Conservation (phyloP, 2,888 invertebrate species). For the Tuberolachnus salignus region DNA sequence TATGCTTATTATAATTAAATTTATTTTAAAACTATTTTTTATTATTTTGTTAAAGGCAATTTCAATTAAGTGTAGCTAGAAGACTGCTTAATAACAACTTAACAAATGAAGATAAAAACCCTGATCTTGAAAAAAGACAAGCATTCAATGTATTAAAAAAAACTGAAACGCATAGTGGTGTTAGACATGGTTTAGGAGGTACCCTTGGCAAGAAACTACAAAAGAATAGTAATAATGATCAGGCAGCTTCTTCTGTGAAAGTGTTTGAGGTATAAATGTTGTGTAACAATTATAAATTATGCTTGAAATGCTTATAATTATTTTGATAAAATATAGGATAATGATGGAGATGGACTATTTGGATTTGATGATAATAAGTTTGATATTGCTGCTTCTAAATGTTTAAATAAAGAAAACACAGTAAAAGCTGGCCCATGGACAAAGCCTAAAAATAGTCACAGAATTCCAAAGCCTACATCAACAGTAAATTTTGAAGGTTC, state of each 20-base stretch:
- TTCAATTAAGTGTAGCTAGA: constrained; percentile 74
- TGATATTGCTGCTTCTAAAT: constrained; percentile 18
- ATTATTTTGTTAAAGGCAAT: constrained; percentile 67
- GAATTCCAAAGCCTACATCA: constrained; percentile 59
- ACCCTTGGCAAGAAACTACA: constrained; percentile 61
- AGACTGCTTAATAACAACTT: constrained; percentile 65
- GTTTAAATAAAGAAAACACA: constrained; percentile 71
- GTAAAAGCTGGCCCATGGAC: constrained; percentile 75
- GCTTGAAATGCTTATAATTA: background rate
- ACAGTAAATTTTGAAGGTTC: constrained; percentile 65
- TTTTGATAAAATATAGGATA: constrained; percentile 16
- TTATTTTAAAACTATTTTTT: background rate
- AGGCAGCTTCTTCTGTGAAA: background rate
- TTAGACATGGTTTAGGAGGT: constrained; percentile 65
- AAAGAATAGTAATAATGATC: constrained; percentile 11
- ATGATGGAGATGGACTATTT: constrained; percentile 25
- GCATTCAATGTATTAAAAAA: constrained; percentile 70
- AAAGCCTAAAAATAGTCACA: constrained; percentile 58
- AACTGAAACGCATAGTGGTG: constrained; percentile 62
- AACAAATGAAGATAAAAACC: constrained; percentile 64
- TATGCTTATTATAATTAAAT: constrained; percentile 60
- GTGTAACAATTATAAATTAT: background rate
- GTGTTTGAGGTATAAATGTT: constrained; percentile 35
- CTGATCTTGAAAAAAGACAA: constrained; percentile 68
- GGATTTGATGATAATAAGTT: background rate